Conservation (phyloP, 2,113 vertebrate species). For the Erythrocercus mccallii region DNA sequence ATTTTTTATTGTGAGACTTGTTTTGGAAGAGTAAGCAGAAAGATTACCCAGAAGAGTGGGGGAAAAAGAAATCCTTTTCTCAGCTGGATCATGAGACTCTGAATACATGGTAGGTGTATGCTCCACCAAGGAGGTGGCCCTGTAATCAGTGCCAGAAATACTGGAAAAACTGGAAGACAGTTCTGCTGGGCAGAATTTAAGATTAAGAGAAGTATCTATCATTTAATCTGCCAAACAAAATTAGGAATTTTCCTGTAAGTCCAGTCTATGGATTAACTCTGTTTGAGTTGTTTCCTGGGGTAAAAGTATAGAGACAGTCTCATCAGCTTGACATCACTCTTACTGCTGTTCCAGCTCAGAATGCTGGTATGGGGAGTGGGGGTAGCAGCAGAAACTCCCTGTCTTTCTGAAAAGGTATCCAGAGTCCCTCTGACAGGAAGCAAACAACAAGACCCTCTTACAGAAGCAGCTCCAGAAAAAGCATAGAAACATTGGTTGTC, state of each 20-base stretch:
- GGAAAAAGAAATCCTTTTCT: background rate
- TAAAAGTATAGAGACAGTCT: background rate
- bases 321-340: background rate
- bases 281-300: background rate
- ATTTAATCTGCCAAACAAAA: background rate
- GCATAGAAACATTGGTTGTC: background rate
- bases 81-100: background rate
- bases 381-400: background rate
- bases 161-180: background rate
- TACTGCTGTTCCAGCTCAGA: background rate
- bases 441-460: background rate
- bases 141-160: constrained; percentile 1
- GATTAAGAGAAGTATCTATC: background rate
- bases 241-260: background rate
- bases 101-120: background rate
- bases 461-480: background rate
- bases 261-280: background rate
- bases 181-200: background rate
- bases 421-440: background rate
- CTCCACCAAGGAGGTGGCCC: background rate
- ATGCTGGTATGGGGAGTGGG: background rate
- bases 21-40: background rate
- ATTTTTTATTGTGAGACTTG: background rate
- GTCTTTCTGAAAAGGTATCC: background rate
- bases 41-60: background rate